These are phyloP conservation scores for Diarsia dahlii DNA, from an alignment of 2,888 invertebrate genomes.

Conservation along the genomic window DNA sequence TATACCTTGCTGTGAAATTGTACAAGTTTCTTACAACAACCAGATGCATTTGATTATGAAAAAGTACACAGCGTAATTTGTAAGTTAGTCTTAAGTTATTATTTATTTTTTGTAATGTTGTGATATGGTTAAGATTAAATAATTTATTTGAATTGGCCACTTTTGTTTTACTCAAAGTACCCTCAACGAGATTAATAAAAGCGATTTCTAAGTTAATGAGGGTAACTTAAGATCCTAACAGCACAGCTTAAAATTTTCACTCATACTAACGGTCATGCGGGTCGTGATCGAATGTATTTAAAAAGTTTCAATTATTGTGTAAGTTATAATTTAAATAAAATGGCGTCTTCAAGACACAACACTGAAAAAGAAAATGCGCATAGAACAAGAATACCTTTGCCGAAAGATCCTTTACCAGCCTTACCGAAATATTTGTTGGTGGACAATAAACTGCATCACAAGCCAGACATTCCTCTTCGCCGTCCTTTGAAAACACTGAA, in stretches of 20 bases:
- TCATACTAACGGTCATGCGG: constrained; percentile 75
- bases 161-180: constrained; percentile 43
- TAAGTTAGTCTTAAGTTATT: constrained; percentile 79
- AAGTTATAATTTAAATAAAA: constrained; percentile 27
- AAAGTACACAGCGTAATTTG: constrained; percentile 88
- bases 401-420: constrained; percentile 76
- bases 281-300: constrained; percentile 72
- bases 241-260: constrained; percentile 26
- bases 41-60: constrained; percentile 91
- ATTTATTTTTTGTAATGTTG: constrained; percentile 83
- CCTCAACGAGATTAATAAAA: not conserved
- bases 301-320: constrained; percentile 33
- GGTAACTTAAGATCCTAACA: constrained; percentile 59
- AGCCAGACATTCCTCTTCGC: constrained; percentile 58
- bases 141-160: constrained; percentile 77
- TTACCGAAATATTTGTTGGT: constrained; percentile 75
- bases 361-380: constrained; percentile 78
- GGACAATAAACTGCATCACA: constrained; percentile 51
- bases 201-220: constrained; percentile 29
- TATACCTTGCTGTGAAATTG: constrained; percentile 73
- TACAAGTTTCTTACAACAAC: constrained; percentile 70
- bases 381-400: constrained; percentile 80
- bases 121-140: constrained; percentile 85
- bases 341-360: constrained; percentile 70
- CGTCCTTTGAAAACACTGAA: constrained; percentile 76